phyloP scores from a whole-genome alignment of 1,140 invertebrate genomes.

The Aphelinus certus region DNA sequence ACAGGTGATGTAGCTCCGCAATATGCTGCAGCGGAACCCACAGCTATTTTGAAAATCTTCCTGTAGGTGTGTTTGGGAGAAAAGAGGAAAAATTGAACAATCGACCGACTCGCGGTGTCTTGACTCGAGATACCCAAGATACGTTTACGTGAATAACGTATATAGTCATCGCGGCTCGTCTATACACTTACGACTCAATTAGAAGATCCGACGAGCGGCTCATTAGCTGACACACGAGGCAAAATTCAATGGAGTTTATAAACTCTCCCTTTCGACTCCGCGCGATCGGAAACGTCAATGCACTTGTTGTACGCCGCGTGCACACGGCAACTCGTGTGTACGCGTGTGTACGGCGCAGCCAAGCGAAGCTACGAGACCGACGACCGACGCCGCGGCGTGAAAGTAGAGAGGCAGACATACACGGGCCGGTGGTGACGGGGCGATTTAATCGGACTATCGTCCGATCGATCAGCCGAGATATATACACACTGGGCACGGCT shows the following conservation, averaged over 20 bases:
- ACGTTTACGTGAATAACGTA: no score
- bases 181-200: background rate
- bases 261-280: constrained; percentile 9
- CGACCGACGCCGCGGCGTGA: background rate
- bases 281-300: background rate
- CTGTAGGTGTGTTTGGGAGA: no score
- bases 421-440: background rate
- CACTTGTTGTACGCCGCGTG: background rate
- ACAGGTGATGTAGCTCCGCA: no score
- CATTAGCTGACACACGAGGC: no score
- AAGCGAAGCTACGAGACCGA: background rate
- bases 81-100: no score
- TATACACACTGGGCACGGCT: background rate
- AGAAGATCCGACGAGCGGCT: no score
- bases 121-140: no score
- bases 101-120: no score
- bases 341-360: background rate
- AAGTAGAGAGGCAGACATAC: background rate
- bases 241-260: background rate
- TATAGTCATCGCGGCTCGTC: background rate
- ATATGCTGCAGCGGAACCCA: no score
- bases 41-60: no score
- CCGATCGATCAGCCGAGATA: constrained; percentile 21
- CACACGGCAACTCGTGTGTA: background rate
- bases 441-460: constrained; percentile 5